phyloP scores from a whole-genome alignment of 2,797 vertebrate genomes.

The Eidolon dupreanum region DNA sequence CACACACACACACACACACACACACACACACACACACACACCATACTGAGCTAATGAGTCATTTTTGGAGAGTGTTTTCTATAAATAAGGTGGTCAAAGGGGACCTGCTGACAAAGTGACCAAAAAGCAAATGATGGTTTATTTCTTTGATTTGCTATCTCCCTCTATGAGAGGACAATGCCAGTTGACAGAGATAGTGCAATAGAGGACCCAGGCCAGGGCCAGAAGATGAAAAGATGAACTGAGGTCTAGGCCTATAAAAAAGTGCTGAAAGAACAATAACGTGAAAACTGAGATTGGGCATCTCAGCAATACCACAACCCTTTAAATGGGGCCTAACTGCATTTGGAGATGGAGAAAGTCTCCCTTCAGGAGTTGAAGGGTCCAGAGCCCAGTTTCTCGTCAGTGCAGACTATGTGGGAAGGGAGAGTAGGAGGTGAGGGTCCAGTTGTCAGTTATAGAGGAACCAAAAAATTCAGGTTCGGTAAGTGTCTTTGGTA shows the following conservation, averaged over 20 bases:
- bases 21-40: rapidly evolving
- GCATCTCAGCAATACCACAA: not conserved
- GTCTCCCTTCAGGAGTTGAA: not conserved
- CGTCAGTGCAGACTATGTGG: not conserved
- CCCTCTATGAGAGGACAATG: not conserved
- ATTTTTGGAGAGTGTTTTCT: not conserved
- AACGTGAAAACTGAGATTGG: not conserved
- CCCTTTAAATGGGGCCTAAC: not conserved
- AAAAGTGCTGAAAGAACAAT: not conserved
- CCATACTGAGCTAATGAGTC: not conserved
- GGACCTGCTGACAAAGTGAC: not conserved
- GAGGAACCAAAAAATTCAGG: not conserved
- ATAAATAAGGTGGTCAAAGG: not conserved
- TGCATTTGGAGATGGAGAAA: not conserved
- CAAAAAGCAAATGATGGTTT: not conserved
- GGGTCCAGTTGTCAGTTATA: not conserved
- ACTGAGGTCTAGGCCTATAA: not conserved
- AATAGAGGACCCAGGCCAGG: not conserved
- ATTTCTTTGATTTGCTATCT: not conserved
- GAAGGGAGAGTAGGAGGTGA: rapidly evolving
- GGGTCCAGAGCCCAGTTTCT: not conserved
- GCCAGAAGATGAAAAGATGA: not conserved
- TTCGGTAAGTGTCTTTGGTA: not conserved
- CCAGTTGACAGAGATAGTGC: not conserved
- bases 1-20: not conserved